phyloP scores from a whole-genome alignment of 1,140 invertebrate genomes.

The Hetaerina americana region DNA sequence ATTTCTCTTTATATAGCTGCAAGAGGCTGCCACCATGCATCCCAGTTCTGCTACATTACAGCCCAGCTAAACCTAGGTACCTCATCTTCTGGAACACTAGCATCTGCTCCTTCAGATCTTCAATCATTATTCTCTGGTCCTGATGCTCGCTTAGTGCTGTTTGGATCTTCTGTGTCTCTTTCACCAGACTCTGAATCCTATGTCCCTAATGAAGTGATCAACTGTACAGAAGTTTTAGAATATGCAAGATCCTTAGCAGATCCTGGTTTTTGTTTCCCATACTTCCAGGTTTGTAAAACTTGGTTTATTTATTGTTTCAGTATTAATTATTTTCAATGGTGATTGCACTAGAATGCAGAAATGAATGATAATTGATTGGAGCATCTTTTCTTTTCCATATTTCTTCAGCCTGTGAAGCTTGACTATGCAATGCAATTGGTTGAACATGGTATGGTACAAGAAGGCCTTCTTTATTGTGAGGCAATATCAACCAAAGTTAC shows the following conservation, averaged over 20 bases:
- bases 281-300: slow-evolving; percentile 55
- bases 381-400: slow-evolving; percentile 14
- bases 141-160: slow-evolving; percentile 53
- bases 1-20: too few relatives aligned
- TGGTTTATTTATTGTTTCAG: too few relatives aligned
- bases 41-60: slow-evolving; percentile 89
- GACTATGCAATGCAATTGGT: slow-evolving; percentile 49
- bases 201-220: slow-evolving; percentile 69
- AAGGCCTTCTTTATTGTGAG: slow-evolving; percentile 72
- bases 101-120: slow-evolving; percentile 27
- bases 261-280: slow-evolving; percentile 52
- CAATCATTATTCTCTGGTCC: background rate
- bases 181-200: slow-evolving; percentile 44
- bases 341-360: background rate
- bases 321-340: background rate
- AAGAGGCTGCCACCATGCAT: slow-evolving; percentile 66
- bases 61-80: slow-evolving; percentile 62
- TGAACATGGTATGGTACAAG: slow-evolving; percentile 62
- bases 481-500: slow-evolving; percentile 39
- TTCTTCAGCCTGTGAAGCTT: slow-evolving; percentile 51
- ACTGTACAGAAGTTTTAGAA: slow-evolving; percentile 90
- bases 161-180: slow-evolving; percentile 47
- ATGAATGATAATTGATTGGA: background rate
- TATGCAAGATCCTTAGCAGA: slow-evolving; percentile 75
- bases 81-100: slow-evolving; percentile 26